Evolutionary conservation across 35 echinoderm and acorn worm species (phyloP), one percentile per base, ranked within the genome.

Genomic region (Lytechinus variegatus): DNA sequence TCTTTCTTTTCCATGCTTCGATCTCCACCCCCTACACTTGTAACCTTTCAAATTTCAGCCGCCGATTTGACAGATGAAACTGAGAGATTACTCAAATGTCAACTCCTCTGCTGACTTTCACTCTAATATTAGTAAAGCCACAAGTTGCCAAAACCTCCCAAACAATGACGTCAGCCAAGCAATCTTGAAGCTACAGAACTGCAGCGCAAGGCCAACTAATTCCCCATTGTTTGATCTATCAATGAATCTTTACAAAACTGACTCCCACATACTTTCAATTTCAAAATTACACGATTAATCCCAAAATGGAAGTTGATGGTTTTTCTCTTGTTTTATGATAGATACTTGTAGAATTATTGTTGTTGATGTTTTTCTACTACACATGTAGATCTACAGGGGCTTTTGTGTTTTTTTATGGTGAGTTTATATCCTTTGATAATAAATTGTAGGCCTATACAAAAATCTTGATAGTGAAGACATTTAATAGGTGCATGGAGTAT

Each of bases 71-170:
- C 66, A 79, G 66, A 79, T 79, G 66, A 79, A 79, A 79, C 66
- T 79, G 19, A 5, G 66, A 79, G 66, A 79, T 79, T 79, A 79
- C 66, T 24, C 19, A 24, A 79, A 79, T 24, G 19, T 79, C 66
- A 79, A 79, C 66, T 79, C 12, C 66, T 79, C 66, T n/a, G 9
- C 14, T 71, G 61, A 71, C 61, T 71, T 71, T 71, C 61, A 79
- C 66, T 79, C 66, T 79, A 79, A 79, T 79, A 79, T 79, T 79
- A 79, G 66, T 24, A 79, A 58, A 79, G 16, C 66, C 66, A 79
- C 66, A 79, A 79, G 66, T 79, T 79, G 66, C 66, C 66, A 5
- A 79, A 79, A 16, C 66, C 21, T 79, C 66, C 21, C 19, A 79
- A 58, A 79, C 66, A 79, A 79, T 79, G 66, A 79, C 66, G 66